Percentiles rank a stretch among this genome's conserved stretches.
phyloP scores from a whole-genome alignment of 2,113 vertebrate species.

The Dendrocopos noguchii region DNA sequence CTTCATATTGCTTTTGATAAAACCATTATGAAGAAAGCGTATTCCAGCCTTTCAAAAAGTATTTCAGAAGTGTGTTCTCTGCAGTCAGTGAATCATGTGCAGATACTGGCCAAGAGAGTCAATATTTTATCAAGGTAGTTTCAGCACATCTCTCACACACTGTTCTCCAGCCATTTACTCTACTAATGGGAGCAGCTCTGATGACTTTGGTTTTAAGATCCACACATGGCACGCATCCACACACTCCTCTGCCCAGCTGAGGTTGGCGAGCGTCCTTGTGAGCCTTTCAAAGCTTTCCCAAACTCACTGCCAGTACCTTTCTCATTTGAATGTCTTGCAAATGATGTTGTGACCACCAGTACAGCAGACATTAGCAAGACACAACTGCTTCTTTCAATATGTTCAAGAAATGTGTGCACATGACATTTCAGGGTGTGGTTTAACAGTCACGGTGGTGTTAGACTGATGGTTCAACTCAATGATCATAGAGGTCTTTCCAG shows the following conservation, averaged over 20 bases:
- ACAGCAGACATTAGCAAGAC: background rate
- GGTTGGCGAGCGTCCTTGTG: background rate
- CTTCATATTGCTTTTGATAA: conserved; percentile 56
- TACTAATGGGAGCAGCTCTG: accelerated
- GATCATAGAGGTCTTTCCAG: too few relatives aligned
- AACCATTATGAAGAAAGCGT: background rate
- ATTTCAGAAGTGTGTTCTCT: background rate
- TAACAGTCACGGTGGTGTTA: too few relatives aligned
- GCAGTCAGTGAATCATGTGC: background rate
- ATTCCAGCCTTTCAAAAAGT: conserved; percentile 12
- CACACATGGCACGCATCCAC: background rate
- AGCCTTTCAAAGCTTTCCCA: background rate
- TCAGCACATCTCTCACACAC: background rate
- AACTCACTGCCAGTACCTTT: background rate
- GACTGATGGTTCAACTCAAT: too few relatives aligned
- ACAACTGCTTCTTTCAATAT: background rate
- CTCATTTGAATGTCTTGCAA: background rate
- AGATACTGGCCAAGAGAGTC: background rate
- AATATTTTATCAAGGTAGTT: background rate
- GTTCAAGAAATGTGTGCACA: too few relatives aligned
- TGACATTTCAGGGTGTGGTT: too few relatives aligned
- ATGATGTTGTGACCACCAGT: background rate
- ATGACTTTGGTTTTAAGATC: background rate
- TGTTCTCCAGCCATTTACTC: background rate
- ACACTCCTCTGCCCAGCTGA: background rate